These are phyloP conservation scores for Eurystomus glaucurus DNA, from an alignment of 2,797 vertebrate species.

Conservation along the genomic window DNA sequence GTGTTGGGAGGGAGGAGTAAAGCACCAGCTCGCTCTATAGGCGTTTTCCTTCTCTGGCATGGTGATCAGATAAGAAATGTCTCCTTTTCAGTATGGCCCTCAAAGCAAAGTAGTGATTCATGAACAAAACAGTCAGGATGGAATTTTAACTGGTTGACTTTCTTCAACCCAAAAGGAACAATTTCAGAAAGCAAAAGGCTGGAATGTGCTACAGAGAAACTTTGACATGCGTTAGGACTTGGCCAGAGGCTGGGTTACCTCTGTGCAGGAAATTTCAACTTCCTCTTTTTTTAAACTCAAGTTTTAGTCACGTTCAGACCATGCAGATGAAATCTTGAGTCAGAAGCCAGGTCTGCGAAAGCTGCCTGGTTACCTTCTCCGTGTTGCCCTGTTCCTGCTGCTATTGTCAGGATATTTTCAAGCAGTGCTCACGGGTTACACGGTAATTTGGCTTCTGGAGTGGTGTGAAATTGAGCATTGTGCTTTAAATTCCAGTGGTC, in stretches of 20 bases:
- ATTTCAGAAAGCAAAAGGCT: neutral
- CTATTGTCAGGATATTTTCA: constrained; percentile 15
- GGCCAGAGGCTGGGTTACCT: neutral
- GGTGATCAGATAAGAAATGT: neutral
- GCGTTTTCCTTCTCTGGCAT: neutral
- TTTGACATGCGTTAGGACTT: neutral
- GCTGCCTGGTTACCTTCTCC: neutral
- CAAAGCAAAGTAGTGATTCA: neutral
- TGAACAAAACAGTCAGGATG: neutral
- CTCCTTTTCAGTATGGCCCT: neutral
- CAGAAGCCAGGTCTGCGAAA: neutral
- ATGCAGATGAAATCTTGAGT: neutral
- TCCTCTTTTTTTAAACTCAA: neutral
- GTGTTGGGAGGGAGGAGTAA: neutral
- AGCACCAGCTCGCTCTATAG: neutral
- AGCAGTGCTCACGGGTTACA: neutral
- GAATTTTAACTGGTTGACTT: neutral
- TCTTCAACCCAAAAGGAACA: neutral
- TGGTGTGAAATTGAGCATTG: constrained; percentile 54
- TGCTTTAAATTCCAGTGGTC: constrained; percentile 42
- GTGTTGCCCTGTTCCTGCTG: neutral
- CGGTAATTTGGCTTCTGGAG: constrained; percentile 28
- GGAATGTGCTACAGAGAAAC: neutral
- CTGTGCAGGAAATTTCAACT: neutral
- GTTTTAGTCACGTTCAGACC: neutral